phyloP scores from a whole-genome alignment of 2,888 invertebrate genomes.

The Stenchaetothrips biformis region DNA sequence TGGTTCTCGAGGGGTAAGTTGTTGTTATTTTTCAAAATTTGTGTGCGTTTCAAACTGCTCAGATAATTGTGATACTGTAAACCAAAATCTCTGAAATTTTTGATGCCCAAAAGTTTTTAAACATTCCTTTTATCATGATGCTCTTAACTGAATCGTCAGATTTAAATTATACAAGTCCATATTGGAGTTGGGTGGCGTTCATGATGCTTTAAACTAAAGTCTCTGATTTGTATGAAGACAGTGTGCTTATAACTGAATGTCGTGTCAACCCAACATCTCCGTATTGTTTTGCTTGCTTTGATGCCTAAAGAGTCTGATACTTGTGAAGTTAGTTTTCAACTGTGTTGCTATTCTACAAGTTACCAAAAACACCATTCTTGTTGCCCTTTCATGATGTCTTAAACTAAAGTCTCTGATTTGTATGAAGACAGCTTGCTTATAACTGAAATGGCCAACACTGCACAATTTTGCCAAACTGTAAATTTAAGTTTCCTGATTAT shows the following conservation, averaged over 20 bases:
- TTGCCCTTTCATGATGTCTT: not conserved
- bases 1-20: slow-evolving; percentile 5
- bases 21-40: no score
- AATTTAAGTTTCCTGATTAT: not conserved
- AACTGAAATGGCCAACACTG: not conserved
- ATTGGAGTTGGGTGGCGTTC: not conserved
- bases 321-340: no score
- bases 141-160: no score
- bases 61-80: no score
- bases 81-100: no score
- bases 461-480: not conserved
- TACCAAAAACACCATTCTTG: not conserved
- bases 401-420: not conserved
- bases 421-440: not conserved
- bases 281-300: no score
- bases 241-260: not conserved
- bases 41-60: no score
- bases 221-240: not conserved
- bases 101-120: no score
- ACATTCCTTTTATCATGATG: no score
- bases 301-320: no score
- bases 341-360: not conserved
- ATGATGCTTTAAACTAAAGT: not conserved
- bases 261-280: no score
- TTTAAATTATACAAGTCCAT: no score